phyloP scores from a whole-genome alignment of 2,113 vertebrate species.

The Urocolius indicus region DNA sequence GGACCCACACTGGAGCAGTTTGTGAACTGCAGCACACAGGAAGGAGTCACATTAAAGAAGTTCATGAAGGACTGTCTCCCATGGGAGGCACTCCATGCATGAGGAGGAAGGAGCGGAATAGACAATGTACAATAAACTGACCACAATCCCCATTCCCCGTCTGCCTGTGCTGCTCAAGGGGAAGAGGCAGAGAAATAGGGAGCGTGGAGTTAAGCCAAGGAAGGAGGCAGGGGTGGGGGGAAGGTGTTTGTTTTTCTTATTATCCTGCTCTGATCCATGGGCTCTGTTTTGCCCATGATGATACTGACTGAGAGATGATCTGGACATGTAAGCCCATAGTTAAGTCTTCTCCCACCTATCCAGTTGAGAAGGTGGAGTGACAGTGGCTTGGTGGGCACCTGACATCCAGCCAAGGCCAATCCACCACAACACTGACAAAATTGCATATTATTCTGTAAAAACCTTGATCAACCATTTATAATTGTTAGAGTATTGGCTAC shows the following conservation, averaged over 20 bases:
- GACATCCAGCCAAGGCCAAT: not conserved
- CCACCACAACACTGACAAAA: not conserved
- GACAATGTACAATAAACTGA: not conserved
- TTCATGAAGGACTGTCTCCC: not conserved
- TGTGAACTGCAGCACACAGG: not conserved
- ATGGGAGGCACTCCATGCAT: not conserved
- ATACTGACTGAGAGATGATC: not conserved
- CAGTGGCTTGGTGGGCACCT: not conserved
- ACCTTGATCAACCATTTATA: not conserved
- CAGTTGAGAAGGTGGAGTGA: not conserved
- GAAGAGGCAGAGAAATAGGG: not conserved
- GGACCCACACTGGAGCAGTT: not conserved
- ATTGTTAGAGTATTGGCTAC: not conserved
- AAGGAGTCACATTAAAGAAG: too few relatives aligned
- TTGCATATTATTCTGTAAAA: conserved; percentile 4
- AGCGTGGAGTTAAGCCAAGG: not conserved
- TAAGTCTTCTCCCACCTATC: not conserved
- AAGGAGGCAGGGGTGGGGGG: not conserved
- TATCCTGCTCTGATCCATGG: not conserved
- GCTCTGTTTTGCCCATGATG: not conserved
- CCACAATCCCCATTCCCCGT: fast-evolving
- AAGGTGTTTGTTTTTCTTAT: not conserved
- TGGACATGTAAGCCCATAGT: not conserved
- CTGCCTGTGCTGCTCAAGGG: too few relatives aligned
- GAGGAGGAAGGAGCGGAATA: not conserved